Conservation (phyloP, 37 sponge, comb jelly and placozoan species). For the Dysidea cf. avara region DNA sequence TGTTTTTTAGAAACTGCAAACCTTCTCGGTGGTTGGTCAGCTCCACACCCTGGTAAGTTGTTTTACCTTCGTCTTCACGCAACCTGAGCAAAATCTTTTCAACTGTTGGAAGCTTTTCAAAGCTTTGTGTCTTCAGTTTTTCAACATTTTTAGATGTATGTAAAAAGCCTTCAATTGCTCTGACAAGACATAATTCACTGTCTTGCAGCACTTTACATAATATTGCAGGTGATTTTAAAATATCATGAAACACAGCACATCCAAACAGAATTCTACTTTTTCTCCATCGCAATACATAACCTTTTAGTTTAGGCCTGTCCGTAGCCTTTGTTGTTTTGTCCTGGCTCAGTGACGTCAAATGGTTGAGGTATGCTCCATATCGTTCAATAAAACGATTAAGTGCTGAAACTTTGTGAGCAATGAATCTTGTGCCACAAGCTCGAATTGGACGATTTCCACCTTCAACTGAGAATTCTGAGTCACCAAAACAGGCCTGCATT, state of each 20-base stretch:
- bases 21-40: too few relatives aligned
- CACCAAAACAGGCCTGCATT: conserved; percentile 16
- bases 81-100: conserved; percentile 25
- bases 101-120: conserved; percentile 40
- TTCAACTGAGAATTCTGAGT: conserved; percentile 9
- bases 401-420: too few relatives aligned
- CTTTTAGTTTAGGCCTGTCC: conserved; percentile 43
- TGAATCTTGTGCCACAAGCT: conserved; percentile 49
- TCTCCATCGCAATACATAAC: conserved; percentile 37
- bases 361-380: conserved; percentile 31
- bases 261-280: conserved; percentile 20
- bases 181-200: conserved; percentile 37
- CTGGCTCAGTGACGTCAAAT: conserved; percentile 15
- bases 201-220: conserved; percentile 39
- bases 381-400: too few relatives aligned
- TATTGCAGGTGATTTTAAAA: conserved; percentile 39
- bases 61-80: conserved; percentile 8
- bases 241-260: too few relatives aligned
- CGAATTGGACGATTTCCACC: conserved; percentile 28
- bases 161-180: conserved; percentile 48
- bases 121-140: conserved; percentile 4
- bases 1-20: too few relatives aligned
- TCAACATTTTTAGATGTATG: conserved; percentile 32
- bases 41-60: too few relatives aligned
- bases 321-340: conserved; percentile 18